Conservation (phyloP, 2,888 invertebrate species). For the Galerucella pusilla region DNA sequence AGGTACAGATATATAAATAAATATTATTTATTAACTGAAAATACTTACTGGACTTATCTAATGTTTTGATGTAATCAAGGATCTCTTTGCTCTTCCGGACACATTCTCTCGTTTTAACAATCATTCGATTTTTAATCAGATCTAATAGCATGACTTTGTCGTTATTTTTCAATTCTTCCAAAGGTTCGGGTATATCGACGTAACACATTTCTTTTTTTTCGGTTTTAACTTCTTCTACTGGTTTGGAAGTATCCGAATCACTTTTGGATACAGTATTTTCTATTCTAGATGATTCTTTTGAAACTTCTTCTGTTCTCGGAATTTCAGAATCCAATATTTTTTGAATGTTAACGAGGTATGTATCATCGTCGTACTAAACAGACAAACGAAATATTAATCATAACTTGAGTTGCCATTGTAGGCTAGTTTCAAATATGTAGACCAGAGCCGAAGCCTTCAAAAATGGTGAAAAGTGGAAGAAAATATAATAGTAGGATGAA, state of each 20-base stretch:
- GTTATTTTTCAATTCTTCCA: slow-evolving; percentile 41
- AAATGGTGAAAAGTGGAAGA: too few species aligned
- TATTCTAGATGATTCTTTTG: not conserved
- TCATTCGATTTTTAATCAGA: slow-evolving; percentile 45
- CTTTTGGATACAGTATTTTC: not conserved
- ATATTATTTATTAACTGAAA: not conserved
- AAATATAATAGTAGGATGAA: too few species aligned
- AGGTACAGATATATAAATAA: not conserved
- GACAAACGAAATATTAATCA: slow-evolving; percentile 17
- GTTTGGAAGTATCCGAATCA: not conserved
- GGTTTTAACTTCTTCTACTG: slow-evolving; percentile 2
- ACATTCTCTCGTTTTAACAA: slow-evolving; percentile 53
- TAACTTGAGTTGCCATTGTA: too few species aligned
- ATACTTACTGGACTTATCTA: slow-evolving; percentile 44
- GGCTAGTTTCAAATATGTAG: too few species aligned
- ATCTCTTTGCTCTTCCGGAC: slow-evolving; percentile 46
- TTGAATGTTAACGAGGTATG: slow-evolving; percentile 43
- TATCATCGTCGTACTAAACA: slow-evolving; percentile 49
- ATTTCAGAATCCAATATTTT: not conserved
- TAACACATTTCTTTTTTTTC: slow-evolving; percentile 23
- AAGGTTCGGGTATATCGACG: slow-evolving; percentile 38
- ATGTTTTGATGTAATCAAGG: slow-evolving; percentile 40
- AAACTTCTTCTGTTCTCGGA: not conserved
- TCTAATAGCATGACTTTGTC: slow-evolving; percentile 51
- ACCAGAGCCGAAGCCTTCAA: too few species aligned